Percentiles rank a stretch among this genome's conserved stretches.
phyloP scores from a whole-genome alignment of 1,140 invertebrate genomes.

The Drosophila eugracilis region DNA sequence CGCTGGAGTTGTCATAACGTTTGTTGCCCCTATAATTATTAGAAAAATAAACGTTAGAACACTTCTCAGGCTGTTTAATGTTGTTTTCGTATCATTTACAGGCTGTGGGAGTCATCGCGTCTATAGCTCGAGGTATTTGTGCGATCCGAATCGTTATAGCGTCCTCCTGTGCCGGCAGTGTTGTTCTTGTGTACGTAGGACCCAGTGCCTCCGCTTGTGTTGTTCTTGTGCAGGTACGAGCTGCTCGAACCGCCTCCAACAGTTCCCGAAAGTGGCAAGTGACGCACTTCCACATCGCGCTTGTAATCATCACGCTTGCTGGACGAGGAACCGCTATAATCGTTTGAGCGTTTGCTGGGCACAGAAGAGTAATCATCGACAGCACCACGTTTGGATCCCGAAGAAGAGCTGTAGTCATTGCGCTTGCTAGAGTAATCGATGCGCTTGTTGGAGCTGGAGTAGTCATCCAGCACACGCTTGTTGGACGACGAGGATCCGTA shows the following conservation, averaged over 20 bases:
- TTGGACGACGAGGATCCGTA: slow-evolving; percentile 62
- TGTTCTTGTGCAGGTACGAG: slow-evolving; percentile 71
- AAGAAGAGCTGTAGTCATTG: slow-evolving; percentile 57
- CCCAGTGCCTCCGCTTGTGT: slow-evolving; percentile 35
- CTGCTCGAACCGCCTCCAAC: slow-evolving; percentile 51
- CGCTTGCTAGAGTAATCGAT: slow-evolving; percentile 73
- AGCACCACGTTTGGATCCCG: slow-evolving; percentile 64
- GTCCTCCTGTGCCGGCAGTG: slow-evolving; percentile 55
- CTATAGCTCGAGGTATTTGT: slow-evolving; percentile 66
- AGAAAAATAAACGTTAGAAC: neutral
- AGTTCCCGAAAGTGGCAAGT: slow-evolving; percentile 57
- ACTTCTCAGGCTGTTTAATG: neutral
- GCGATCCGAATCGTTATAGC: slow-evolving; percentile 72
- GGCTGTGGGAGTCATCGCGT: slow-evolving; percentile 72
- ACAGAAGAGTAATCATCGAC: slow-evolving; percentile 73
- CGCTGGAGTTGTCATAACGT: slow-evolving; percentile 75
- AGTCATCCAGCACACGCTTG: slow-evolving; percentile 71
- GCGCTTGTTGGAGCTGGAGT: slow-evolving; percentile 69
- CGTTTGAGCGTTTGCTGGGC: slow-evolving; percentile 73
- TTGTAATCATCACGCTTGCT: slow-evolving; percentile 78
- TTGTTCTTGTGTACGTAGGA: slow-evolving; percentile 70
- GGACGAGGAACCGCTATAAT: slow-evolving; percentile 62
- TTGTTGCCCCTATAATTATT: slow-evolving; percentile 55
- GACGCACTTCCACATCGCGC: slow-evolving; percentile 71
- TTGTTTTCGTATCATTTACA: slow-evolving; percentile 40